A percentile compares a stretch with the other conserved stretches of the same genome.
phyloP scores from a whole-genome alignment of 2,797 vertebrate species.

The Melanotaenia nigrans region DNA sequence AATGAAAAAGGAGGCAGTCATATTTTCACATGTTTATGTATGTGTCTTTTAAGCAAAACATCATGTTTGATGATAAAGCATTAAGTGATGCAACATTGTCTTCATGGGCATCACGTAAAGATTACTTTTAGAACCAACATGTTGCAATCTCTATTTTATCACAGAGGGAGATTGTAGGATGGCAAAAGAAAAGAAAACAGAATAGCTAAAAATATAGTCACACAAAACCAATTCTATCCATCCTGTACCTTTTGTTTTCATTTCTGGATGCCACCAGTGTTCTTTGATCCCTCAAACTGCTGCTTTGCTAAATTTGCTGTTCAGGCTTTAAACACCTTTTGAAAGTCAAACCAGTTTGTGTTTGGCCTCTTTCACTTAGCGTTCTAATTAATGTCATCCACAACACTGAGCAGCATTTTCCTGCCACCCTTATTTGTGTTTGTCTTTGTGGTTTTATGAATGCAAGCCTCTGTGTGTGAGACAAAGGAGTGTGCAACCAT shows the following conservation, averaged over 20 bases:
- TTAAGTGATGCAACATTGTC: constrained; percentile 25
- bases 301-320: constrained; percentile 4
- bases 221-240: neutral
- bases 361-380: constrained; percentile 15
- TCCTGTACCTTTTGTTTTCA: neutral
- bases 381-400: constrained; percentile 35
- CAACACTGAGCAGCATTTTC: neutral
- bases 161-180: constrained; percentile 7
- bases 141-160: constrained; percentile 38
- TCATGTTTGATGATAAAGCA: constrained; percentile 25
- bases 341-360: constrained; percentile 23
- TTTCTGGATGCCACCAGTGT: neutral
- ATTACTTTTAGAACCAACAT: constrained; percentile 20
- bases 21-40: neutral
- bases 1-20: constrained; percentile 10
- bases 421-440: constrained; percentile 10
- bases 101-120: constrained; percentile 17
- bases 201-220: neutral
- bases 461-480: constrained; percentile 7
- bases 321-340: constrained; percentile 6
- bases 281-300: constrained; percentile 1
- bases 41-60: constrained; percentile 8
- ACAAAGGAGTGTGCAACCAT: constrained; percentile 14
- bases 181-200: constrained; percentile 10
- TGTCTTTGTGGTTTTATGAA: constrained; percentile 12